phyloP scores from a whole-genome alignment of 2,888 invertebrate species.

The Phorcus lineatus region DNA sequence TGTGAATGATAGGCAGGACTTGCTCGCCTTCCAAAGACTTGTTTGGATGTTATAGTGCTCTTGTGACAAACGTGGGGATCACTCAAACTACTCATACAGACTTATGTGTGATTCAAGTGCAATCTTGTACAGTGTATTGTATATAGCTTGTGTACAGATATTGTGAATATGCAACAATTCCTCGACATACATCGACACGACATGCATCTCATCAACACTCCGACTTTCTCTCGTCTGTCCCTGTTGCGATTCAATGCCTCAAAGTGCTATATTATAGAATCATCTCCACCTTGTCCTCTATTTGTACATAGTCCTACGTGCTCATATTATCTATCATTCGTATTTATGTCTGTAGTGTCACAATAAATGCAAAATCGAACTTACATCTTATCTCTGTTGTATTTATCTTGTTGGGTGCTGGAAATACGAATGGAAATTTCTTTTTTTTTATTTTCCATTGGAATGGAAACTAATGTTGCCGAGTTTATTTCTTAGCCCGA shows the following conservation, averaged over 20 bases:
- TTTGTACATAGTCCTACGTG: conserved; percentile 1
- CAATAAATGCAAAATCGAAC: conserved; percentile 13
- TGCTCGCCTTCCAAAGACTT: background rate
- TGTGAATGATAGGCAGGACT: conserved; percentile 6
- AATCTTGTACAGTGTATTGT: conserved; percentile 12
- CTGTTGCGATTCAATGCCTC: background rate
- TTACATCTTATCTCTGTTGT: background rate
- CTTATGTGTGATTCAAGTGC: background rate
- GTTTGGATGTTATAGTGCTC: conserved; percentile 3
- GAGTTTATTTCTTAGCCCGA: too few relatives aligned
- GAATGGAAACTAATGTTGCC: too few relatives aligned
- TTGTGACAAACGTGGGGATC: conserved; percentile 1
- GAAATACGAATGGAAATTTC: background rate
- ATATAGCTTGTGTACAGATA: background rate
- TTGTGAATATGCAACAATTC: background rate
- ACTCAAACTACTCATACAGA: background rate
- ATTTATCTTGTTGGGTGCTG: background rate
- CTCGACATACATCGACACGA: background rate
- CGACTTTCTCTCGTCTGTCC: background rate
- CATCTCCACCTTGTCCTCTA: background rate
- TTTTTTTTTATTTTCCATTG: too few relatives aligned
- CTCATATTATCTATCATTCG: conserved; percentile 13
- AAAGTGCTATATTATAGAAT: background rate
- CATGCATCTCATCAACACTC: conserved; percentile 7
- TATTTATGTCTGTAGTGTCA: conserved; percentile 16